Conservation (phyloP, 2,797 vertebrate genomes). For the Bradypodion pumilum region DNA sequence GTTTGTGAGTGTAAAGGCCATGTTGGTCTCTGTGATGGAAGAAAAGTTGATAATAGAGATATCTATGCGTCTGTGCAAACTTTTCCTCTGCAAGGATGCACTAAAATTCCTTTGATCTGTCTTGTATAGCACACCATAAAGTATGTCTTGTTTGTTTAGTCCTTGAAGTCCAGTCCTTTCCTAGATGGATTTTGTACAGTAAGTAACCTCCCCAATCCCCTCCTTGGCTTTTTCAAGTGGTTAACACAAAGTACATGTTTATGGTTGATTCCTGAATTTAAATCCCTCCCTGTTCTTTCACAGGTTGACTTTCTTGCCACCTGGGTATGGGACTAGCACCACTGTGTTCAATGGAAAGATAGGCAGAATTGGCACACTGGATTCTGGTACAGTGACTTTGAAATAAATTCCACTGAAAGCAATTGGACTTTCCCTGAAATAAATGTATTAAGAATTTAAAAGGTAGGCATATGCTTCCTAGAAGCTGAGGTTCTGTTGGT, state of each 20-base stretch:
- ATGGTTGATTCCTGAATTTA: neutral
- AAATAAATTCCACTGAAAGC: neutral
- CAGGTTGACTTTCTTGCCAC: neutral
- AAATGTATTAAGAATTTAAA: neutral
- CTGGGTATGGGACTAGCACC: constrained; percentile 14
- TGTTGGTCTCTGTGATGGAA: neutral
- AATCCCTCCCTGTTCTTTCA: neutral
- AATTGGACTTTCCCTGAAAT: neutral
- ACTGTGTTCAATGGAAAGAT: constrained; percentile 13
- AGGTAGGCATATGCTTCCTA: constrained; percentile 4
- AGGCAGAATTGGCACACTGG: neutral
- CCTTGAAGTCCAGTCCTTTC: neutral
- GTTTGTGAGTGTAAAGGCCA: neutral
- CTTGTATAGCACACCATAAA: neutral
- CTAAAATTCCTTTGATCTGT: neutral
- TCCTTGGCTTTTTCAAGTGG: constrained; percentile 12
- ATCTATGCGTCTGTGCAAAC: neutral
- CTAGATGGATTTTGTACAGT: neutral
- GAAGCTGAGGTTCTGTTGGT: neutral
- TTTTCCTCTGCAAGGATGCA: neutral
- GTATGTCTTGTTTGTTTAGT: neutral
- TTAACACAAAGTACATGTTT: neutral
- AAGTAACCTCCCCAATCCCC: neutral
- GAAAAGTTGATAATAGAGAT: neutral
- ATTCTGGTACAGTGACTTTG: neutral